These are phyloP conservation scores for Cotesia glomerata DNA, from an alignment of 1,140 invertebrate species.

Conservation along the genomic window DNA sequence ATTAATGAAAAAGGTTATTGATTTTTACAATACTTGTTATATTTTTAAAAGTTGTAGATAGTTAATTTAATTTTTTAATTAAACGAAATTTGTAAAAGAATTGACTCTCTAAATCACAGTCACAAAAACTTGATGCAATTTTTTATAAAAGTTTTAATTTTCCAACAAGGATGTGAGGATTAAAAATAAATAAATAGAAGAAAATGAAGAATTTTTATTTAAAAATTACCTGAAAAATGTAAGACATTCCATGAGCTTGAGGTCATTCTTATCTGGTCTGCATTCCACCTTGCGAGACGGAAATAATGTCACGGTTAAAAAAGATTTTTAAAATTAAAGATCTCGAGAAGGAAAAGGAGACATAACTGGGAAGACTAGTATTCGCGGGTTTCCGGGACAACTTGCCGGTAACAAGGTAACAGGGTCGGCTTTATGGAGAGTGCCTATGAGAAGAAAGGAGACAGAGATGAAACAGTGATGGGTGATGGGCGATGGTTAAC, in stretches of 20 bases:
- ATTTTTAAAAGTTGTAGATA: too few species aligned
- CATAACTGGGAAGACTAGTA: slow-evolving; percentile 17
- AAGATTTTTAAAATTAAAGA: neutral
- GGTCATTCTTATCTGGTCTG: slow-evolving; percentile 25
- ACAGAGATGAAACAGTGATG: slow-evolving; percentile 12
- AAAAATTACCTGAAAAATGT: neutral
- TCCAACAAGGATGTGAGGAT: too few species aligned
- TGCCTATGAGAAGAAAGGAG: slow-evolving; percentile 33
- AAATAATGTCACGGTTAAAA: slow-evolving; percentile 20
- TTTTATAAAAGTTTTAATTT: too few species aligned
- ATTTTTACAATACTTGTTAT: too few species aligned
- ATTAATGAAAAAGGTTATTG: too few species aligned
- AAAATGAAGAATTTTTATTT: neutral
- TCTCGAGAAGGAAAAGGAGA: neutral
- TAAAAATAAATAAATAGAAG: too few species aligned
- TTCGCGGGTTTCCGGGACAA: slow-evolving; percentile 32
- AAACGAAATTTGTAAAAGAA: too few species aligned
- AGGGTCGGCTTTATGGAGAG: slow-evolving; percentile 23
- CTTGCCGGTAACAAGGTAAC: slow-evolving; percentile 19
- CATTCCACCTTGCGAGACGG: slow-evolving; percentile 19
- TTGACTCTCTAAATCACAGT: too few species aligned
- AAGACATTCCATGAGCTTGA: slow-evolving; percentile 10
- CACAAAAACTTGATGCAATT: too few species aligned
- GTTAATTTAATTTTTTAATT: too few species aligned
- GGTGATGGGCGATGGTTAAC: slow-evolving; percentile 2